phyloP scores from a whole-genome alignment of 2,113 vertebrate genomes.

The Labeo catla region DNA sequence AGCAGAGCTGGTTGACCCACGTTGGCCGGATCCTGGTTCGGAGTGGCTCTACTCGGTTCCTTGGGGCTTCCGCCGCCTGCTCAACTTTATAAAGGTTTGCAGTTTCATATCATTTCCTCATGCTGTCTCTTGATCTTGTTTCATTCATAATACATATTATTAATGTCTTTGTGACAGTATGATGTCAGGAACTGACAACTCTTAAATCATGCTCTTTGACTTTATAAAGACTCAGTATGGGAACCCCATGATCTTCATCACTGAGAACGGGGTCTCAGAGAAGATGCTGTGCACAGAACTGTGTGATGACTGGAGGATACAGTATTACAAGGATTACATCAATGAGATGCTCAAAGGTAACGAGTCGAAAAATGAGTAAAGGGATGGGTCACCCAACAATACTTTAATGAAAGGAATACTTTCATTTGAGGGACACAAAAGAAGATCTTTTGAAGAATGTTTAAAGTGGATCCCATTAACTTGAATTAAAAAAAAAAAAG shows the following conservation, averaged over 20 bases:
- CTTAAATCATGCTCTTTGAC: conserved; percentile 15
- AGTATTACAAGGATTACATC: conserved; percentile 87
- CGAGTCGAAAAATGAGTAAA: neutral
- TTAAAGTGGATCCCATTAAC: neutral
- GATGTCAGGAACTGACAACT: neutral
- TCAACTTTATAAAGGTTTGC: conserved; percentile 91
- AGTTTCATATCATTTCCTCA: neutral
- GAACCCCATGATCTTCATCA: conserved; percentile 89
- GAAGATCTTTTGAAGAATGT: neutral
- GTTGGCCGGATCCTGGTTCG: conserved; percentile 86
- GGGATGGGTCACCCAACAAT: neutral
- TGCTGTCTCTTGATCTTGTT: neutral
- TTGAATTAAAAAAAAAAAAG: too few species aligned
- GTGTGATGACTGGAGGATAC: conserved; percentile 91
- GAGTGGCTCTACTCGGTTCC: conserved; percentile 88
- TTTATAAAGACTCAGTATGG: conserved; percentile 87
- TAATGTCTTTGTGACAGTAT: too few species aligned
- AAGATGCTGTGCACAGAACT: conserved; percentile 82
- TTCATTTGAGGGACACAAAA: too few species aligned
- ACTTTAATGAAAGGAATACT: too few species aligned
- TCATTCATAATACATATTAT: neutral
- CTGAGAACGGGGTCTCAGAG: conserved; percentile 90
- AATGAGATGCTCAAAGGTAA: conserved; percentile 96
- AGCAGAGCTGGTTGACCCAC: conserved; percentile 87
- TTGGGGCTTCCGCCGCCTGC: conserved; percentile 90